A percentile compares a stretch with the other conserved stretches of the same genome.
phyloP scores from a whole-genome alignment of 2,888 invertebrate species.

The Bombylius discolor region DNA sequence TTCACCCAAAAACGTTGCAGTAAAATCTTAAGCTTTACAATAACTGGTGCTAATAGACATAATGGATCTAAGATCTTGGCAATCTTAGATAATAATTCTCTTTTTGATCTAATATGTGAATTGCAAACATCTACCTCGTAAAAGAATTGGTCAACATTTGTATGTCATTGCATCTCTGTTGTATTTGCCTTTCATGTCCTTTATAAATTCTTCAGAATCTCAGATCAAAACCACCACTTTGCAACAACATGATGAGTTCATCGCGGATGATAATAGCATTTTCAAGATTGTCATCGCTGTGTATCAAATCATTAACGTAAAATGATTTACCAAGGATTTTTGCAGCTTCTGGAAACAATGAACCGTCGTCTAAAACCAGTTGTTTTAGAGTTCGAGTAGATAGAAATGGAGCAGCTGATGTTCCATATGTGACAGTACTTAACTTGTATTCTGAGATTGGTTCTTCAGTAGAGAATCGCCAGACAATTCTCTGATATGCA shows the following conservation, averaged over 20 bases:
- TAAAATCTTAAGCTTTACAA: neutral
- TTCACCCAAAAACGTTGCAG: neutral
- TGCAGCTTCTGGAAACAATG: constrained; percentile 14
- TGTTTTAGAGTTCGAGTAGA: constrained; percentile 4
- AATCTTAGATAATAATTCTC: no score
- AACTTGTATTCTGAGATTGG: constrained; percentile 2
- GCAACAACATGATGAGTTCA: constrained; percentile 7
- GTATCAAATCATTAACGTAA: constrained; percentile 17
- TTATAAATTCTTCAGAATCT: neutral
- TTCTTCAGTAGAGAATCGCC: neutral
- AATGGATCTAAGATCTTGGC: no score
- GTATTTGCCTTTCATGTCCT: no score
- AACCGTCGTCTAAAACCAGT: constrained; percentile 14
- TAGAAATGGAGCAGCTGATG: constrained; percentile 12
- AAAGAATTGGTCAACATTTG: no score
- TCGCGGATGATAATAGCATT: constrained; percentile 9
- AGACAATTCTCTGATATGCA: constrained; percentile 5
- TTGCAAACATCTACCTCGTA: no score
- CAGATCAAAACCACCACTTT: constrained; percentile 8
- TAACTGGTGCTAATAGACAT: no score
- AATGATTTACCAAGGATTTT: constrained; percentile 11
- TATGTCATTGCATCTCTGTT: no score
- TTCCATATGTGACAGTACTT: constrained; percentile 13
- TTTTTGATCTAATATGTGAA: no score
- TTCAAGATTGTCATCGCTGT: constrained; percentile 6